Percentiles rank a stretch among this genome's conserved stretches.
phyloP scores from a whole-genome alignment of 2,888 invertebrate genomes.

The Dasypolia templi region DNA sequence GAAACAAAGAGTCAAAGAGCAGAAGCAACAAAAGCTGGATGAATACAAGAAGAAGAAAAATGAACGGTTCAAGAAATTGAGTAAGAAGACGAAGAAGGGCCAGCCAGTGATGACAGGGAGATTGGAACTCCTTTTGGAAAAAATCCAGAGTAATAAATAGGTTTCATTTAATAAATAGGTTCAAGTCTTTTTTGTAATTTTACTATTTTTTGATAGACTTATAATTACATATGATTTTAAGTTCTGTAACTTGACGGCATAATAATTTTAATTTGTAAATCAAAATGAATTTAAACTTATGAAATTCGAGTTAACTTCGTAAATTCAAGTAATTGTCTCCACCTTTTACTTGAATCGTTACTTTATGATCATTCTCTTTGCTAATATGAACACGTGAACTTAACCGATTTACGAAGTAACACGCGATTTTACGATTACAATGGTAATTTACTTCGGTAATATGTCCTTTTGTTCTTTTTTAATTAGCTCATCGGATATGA shows the following conservation, averaged over 20 bases:
- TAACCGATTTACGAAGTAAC: constrained; percentile 41
- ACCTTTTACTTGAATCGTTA: constrained; percentile 43
- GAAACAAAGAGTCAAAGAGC: constrained; percentile 86
- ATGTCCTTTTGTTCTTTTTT: constrained; percentile 61
- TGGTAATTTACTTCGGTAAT: constrained; percentile 66
- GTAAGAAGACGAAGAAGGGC: constrained; percentile 94
- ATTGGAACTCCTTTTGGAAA: constrained; percentile 94
- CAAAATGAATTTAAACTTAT: constrained; percentile 23
- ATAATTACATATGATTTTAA: constrained; percentile 4
- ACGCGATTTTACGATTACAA: constrained; percentile 57
- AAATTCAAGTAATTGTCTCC: background rate
- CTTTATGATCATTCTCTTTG: constrained; percentile 30
- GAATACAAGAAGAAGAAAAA: constrained; percentile 93
- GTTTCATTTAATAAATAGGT: too few relatives aligned
- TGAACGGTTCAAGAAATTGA: constrained; percentile 93
- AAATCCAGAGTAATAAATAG: constrained; percentile 90
- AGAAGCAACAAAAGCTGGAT: constrained; percentile 91
- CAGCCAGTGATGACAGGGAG: constrained; percentile 96
- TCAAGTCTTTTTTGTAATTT: too few relatives aligned
- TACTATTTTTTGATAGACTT: background rate
- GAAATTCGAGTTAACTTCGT: background rate
- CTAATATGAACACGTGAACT: constrained; percentile 36
- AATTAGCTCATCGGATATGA: constrained; percentile 55
- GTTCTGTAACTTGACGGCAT: background rate
- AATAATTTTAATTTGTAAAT: constrained; percentile 1